Evolutionary conservation across 2,888 invertebrate genomes (phyloP).

Genomic region (Tiliacea aurago): DNA sequence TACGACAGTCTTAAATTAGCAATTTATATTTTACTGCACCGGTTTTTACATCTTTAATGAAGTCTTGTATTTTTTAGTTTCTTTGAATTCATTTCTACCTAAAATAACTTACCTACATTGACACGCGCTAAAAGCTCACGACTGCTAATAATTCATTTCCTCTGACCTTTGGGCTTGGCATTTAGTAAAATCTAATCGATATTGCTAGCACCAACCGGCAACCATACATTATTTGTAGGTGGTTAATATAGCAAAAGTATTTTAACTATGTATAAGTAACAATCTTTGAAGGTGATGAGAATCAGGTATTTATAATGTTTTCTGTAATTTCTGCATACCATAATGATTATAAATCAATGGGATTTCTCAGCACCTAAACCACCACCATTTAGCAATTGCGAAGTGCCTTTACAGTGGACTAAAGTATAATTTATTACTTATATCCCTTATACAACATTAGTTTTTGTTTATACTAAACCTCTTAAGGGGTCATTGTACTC

Average conservation of each 20-base stretch:
- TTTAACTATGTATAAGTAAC: constrained; percentile 38
- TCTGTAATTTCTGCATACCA: constrained; percentile 6
- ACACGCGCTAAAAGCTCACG: constrained; percentile 30
- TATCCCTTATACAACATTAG: too few relatives aligned
- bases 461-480: too few relatives aligned
- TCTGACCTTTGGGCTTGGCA: constrained; percentile 73
- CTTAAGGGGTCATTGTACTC: too few relatives aligned
- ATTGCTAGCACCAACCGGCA: constrained; percentile 31
- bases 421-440: too few relatives aligned
- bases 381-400: too few relatives aligned
- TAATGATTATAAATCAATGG: background rate
- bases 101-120: background rate
- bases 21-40: constrained; percentile 21
- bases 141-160: constrained; percentile 47
- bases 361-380: too few relatives aligned
- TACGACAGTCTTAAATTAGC: background rate
- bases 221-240: constrained; percentile 31
- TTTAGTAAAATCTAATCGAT: constrained; percentile 65
- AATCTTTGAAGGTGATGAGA: constrained; percentile 36
- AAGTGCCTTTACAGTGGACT: too few relatives aligned
- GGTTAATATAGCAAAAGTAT: constrained; percentile 28
- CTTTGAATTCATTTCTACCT: background rate
- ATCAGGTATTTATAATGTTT: constrained; percentile 15
- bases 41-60: constrained; percentile 7
- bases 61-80: background rate